Conservation (phyloP, 92 coral and sea anemone species). For the Blastomussa wellsi region DNA sequence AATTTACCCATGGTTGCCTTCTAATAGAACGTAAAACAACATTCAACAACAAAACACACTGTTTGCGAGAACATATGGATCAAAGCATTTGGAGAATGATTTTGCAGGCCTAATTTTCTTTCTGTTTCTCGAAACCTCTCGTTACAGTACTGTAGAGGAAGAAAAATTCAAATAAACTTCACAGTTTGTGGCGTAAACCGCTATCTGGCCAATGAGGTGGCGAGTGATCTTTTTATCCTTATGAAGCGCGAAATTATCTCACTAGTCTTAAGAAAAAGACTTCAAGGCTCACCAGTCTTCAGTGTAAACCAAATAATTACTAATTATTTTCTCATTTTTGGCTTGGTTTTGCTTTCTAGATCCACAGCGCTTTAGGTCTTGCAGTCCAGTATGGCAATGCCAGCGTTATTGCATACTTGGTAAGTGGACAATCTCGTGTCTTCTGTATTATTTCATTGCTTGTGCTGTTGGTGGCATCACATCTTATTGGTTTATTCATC, state of each 20-base stretch:
- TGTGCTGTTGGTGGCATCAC: background rate
- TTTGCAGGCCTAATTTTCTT: too few relatives aligned
- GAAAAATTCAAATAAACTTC: too few relatives aligned
- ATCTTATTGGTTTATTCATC: too few relatives aligned
- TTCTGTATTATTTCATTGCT: background rate
- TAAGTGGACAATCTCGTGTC: conserved; percentile 32
- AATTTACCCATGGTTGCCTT: background rate
- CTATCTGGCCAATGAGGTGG: too few relatives aligned
- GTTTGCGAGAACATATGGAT: too few relatives aligned
- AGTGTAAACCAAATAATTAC: background rate
- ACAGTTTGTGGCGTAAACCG: too few relatives aligned
- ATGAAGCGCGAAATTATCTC: background rate
- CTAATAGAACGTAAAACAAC: background rate
- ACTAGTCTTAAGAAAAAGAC: background rate
- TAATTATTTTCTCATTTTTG: background rate
- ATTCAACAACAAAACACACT: too few relatives aligned
- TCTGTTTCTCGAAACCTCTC: too few relatives aligned
- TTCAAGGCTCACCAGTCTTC: background rate
- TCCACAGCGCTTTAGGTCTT: conserved; percentile 72
- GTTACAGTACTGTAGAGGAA: too few relatives aligned
- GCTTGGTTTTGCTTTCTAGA: conserved; percentile 36
- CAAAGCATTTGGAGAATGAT: too few relatives aligned
- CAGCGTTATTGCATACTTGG: conserved; percentile 69
- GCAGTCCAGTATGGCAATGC: conserved; percentile 73
- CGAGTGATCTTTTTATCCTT: too few relatives aligned